phyloP scores from a whole-genome alignment of 2,888 invertebrate genomes.

The Polydrusus cervinus region DNA sequence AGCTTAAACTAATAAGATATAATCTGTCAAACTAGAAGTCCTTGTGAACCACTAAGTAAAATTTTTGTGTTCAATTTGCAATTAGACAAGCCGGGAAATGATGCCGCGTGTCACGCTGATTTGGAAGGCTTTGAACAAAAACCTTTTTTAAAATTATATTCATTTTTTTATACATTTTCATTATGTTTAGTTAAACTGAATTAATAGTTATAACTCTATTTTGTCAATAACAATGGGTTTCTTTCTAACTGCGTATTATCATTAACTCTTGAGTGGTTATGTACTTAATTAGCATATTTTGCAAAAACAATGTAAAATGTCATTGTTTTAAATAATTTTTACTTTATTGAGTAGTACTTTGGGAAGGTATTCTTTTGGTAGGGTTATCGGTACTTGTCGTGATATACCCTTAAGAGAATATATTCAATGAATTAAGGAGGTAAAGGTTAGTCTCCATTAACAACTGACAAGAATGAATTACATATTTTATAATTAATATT shows the following conservation, averaged over 20 bases:
- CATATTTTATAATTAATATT: background rate
- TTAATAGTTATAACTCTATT: too few species aligned
- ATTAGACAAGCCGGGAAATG: too few species aligned
- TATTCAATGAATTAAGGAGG: background rate
- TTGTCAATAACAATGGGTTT: too few species aligned
- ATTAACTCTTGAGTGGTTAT: background rate
- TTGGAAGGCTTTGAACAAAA: too few species aligned
- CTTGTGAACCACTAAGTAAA: too few species aligned
- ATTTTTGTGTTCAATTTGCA: too few species aligned
- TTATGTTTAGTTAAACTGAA: too few species aligned
- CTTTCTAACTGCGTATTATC: background rate
- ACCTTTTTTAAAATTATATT: too few species aligned
- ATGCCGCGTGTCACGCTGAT: too few species aligned
- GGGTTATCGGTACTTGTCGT: background rate
- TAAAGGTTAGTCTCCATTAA: background rate
- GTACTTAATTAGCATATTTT: constrained; percentile 8
- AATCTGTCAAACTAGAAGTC: too few species aligned
- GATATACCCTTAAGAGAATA: background rate
- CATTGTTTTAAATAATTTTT: background rate
- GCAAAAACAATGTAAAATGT: background rate
- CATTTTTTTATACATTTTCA: too few species aligned
- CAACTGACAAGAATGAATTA: background rate
- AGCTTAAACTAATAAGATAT: too few species aligned
- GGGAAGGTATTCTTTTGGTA: background rate
- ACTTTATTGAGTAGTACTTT: background rate